A percentile compares a stretch with the other conserved stretches of the same genome.
These are phyloP conservation scores for Mystacornis crossleyi DNA, from an alignment of 2,113 vertebrate genomes.

Conservation along the genomic window DNA sequence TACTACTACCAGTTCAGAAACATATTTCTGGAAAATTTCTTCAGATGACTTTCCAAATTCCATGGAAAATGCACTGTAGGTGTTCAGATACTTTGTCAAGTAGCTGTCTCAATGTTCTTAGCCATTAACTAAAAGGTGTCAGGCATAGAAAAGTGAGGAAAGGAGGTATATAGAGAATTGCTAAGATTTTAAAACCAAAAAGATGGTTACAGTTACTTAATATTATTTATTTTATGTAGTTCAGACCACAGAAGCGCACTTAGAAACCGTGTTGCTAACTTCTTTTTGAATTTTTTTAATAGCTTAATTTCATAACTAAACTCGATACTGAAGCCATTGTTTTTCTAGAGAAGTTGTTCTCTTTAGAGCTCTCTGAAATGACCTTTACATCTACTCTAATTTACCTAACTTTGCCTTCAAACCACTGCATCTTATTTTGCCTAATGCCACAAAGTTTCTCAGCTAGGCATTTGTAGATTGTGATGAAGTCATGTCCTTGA, in stretches of 20 bases:
- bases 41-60: background rate
- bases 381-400: background rate
- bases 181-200: background rate
- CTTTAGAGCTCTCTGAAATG: background rate
- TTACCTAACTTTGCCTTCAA: background rate
- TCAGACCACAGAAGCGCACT: background rate
- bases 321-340: background rate
- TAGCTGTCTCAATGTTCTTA: background rate
- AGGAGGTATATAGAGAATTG: background rate
- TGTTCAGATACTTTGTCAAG: background rate
- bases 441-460: background rate
- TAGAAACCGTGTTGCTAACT: background rate
- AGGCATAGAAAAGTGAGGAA: background rate
- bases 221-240: background rate
- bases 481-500: background rate
- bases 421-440: background rate
- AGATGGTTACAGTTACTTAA: background rate
- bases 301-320: background rate
- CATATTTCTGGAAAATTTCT: background rate
- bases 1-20: background rate
- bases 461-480: background rate
- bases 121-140: background rate
- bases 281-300: background rate
- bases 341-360: background rate
- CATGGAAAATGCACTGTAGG: background rate